Percentiles rank a stretch among this genome's conserved stretches.
phyloP scores from a whole-genome alignment of 2,113 vertebrate species.

The Bufo gargarizans region DNA sequence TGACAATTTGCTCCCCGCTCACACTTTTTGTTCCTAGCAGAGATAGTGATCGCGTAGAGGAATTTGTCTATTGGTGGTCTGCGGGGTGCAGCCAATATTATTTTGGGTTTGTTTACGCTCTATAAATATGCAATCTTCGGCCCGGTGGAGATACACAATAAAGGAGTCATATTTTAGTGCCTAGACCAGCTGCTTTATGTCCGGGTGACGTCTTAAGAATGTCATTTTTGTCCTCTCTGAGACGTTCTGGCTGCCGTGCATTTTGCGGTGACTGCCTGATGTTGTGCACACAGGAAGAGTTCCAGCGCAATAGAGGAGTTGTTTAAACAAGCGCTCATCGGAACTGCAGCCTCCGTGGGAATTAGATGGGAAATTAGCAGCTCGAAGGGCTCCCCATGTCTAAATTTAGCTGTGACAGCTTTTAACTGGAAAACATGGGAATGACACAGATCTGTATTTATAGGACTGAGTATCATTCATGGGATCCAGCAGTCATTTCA shows the following conservation, averaged over 20 bases:
- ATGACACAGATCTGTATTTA: constrained; percentile 69
- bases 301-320: constrained; percentile 66
- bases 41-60: constrained; percentile 37
- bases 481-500: constrained; percentile 19
- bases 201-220: constrained; percentile 58
- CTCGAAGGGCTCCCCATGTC: constrained; percentile 63
- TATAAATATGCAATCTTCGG: constrained; percentile 19
- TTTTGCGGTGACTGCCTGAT: constrained; percentile 57
- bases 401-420: constrained; percentile 69
- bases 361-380: constrained; percentile 67
- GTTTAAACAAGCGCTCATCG: constrained; percentile 65
- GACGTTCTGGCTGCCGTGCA: neutral
- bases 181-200: constrained; percentile 58
- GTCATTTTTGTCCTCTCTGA: constrained; percentile 34
- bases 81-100: constrained; percentile 29
- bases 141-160: constrained; percentile 11
- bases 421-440: constrained; percentile 66
- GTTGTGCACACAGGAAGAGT: constrained; percentile 65
- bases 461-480: constrained; percentile 62
- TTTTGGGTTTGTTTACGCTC: constrained; percentile 44
- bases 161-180: constrained; percentile 31
- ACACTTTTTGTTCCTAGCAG: constrained; percentile 38
- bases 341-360: constrained; percentile 71
- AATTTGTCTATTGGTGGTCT: constrained; percentile 23
- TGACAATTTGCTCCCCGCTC: constrained; percentile 17